Percentiles rank a stretch among this genome's conserved stretches.
Conservation (phyloP, 1,140 invertebrate genomes). For the Polyergus mexicanus region DNA sequence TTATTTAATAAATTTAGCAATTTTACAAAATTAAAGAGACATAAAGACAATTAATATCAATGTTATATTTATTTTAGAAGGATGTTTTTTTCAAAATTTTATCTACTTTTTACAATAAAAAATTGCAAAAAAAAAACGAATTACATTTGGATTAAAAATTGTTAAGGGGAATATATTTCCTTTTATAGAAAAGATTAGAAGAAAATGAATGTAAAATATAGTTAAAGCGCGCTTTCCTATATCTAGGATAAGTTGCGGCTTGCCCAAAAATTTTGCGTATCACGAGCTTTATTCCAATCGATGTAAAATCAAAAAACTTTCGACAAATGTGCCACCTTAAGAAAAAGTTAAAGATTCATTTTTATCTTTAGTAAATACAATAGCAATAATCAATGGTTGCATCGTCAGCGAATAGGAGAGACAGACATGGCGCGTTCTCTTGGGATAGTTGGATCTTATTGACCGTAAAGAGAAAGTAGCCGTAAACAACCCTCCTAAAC, state of each 20-base stretch:
- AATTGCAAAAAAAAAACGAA: no score
- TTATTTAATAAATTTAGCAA: slow-evolving; percentile 24
- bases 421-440: slow-evolving; percentile 71
- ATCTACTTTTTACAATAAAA: no score
- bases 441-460: slow-evolving; percentile 79
- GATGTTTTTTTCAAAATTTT: no score
- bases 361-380: slow-evolving; percentile 76
- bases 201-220: neutral
- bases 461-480: slow-evolving; percentile 79
- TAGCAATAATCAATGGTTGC: slow-evolving; percentile 72
- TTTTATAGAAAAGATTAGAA: neutral
- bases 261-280: neutral
- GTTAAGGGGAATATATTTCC: neutral
- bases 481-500: slow-evolving; percentile 85
- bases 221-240: neutral
- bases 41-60: neutral
- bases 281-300: neutral
- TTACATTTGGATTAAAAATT: no score
- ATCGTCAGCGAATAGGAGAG: slow-evolving; percentile 81
- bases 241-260: neutral
- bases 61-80: neutral
- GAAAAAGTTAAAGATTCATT: slow-evolving; percentile 51
- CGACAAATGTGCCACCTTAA: slow-evolving; percentile 14
- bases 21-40: neutral
- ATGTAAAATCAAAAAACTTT: slow-evolving; percentile 22